These are phyloP conservation scores for Leptogaster cylindrica DNA, from an alignment of 2,888 invertebrate species.

Conservation along the genomic window DNA sequence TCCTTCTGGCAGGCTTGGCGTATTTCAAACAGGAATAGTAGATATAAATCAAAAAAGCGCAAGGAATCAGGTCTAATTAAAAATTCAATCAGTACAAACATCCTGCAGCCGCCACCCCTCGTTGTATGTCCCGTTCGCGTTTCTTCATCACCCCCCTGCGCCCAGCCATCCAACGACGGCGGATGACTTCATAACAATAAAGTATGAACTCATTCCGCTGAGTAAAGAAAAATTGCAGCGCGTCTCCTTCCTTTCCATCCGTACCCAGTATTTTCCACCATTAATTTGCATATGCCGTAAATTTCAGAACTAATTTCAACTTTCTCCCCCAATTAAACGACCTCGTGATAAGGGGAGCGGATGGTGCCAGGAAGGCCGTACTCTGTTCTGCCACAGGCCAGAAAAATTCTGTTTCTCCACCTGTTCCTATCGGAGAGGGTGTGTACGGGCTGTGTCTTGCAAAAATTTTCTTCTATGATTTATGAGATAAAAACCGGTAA, in stretches of 20 bases:
- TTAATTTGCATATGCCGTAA: slow-evolving; percentile 46
- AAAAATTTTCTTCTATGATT: slow-evolving; percentile 16
- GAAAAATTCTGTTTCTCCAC: too few relatives aligned
- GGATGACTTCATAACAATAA: slow-evolving; percentile 26
- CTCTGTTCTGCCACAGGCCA: not conserved
- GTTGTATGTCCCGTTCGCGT: too few relatives aligned
- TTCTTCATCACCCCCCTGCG: too few relatives aligned
- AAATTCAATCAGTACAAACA: slow-evolving; percentile 11
- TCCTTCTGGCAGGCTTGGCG: too few relatives aligned
- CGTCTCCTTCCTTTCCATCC: not conserved
- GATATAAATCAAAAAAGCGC: slow-evolving; percentile 19
- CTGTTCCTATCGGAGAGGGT: not conserved
- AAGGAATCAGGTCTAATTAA: slow-evolving; percentile 23
- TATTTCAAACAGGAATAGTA: too few relatives aligned
- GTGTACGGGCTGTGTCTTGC: not conserved
- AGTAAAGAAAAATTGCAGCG: slow-evolving; percentile 25
- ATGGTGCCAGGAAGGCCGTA: not conserved
- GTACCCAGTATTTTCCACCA: slow-evolving; percentile 21
- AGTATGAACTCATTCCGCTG: slow-evolving; percentile 3
- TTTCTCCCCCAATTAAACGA: slow-evolving; percentile 47
- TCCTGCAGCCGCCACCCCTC: not conserved
- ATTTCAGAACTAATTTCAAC: slow-evolving; percentile 46
- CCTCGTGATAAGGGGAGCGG: slow-evolving; percentile 33
- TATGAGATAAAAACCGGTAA: slow-evolving; percentile 13
- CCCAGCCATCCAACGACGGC: not conserved